phyloP scores from a whole-genome alignment of 1,140 invertebrate genomes.

The Drosophila quadrilineata region DNA sequence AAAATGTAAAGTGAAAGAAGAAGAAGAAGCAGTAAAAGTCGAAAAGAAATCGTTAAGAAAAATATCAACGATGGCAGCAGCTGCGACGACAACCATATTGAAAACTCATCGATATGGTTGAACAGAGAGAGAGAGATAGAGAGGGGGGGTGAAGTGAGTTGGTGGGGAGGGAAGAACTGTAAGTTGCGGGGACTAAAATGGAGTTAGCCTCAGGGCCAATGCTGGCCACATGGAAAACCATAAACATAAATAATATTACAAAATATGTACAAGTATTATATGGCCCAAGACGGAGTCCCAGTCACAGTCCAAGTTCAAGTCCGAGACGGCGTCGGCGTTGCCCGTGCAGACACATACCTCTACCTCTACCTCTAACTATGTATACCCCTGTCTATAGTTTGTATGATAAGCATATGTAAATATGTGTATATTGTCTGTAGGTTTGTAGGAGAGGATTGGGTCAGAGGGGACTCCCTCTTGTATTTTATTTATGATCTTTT shows the following conservation, averaged over 20 bases:
- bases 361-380: background rate
- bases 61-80: too few relatives aligned
- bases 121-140: background rate
- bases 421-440: constrained; percentile 22
- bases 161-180: too few relatives aligned
- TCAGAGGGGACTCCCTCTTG: constrained; percentile 24
- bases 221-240: constrained; percentile 57
- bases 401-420: constrained; percentile 33
- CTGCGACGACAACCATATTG: constrained; percentile 76
- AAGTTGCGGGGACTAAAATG: too few relatives aligned
- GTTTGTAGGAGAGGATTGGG: too few relatives aligned
- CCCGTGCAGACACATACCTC: background rate
- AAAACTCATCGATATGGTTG: constrained; percentile 25
- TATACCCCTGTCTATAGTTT: constrained; percentile 8
- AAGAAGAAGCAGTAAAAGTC: constrained; percentile 1
- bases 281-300: too few relatives aligned
- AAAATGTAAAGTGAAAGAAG: constrained; percentile 33
- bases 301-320: too few relatives aligned
- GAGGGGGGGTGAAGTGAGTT: too few relatives aligned
- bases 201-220: constrained; percentile 56
- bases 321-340: constrained; percentile 13
- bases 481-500: constrained; percentile 73
- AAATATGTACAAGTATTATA: constrained; percentile 67
- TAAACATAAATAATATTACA: constrained; percentile 78
- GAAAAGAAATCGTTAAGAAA: constrained; percentile 16